Evolutionary conservation across 2,888 invertebrate species (phyloP).

Genomic region (Noctua pronuba): DNA sequence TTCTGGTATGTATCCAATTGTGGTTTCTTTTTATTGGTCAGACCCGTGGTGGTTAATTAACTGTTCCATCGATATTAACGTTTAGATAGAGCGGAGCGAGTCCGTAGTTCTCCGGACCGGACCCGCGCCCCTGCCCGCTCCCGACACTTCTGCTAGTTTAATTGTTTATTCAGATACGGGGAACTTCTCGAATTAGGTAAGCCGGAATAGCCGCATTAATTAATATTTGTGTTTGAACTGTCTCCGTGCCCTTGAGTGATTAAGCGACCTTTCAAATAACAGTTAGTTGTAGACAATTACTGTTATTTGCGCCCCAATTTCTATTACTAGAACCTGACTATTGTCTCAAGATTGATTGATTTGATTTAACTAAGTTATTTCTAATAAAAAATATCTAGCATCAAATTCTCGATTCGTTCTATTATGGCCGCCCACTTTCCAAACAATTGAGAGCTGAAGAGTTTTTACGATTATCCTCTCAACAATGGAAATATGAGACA

Average conservation of each 20-base stretch:
- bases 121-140: conserved; percentile 61
- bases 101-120: conserved; percentile 44
- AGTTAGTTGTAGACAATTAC: conserved; percentile 84
- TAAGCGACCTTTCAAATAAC: conserved; percentile 87
- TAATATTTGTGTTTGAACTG: conserved; percentile 89
- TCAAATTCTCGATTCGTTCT: conserved; percentile 29
- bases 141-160: conserved; percentile 82
- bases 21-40: conserved; percentile 36
- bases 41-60: conserved; percentile 55
- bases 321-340: conserved; percentile 68
- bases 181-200: conserved; percentile 88
- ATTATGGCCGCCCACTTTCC: conserved; percentile 46
- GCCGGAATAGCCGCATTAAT: conserved; percentile 87
- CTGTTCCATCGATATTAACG: conserved; percentile 58
- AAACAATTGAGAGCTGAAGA: conserved; percentile 65
- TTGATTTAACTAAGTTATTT: conserved; percentile 57
- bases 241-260: conserved; percentile 87
- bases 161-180: conserved; percentile 88
- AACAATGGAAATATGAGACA: conserved; percentile 87
- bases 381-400: conserved; percentile 28
- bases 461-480: conserved; percentile 77
- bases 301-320: conserved; percentile 82
- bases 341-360: conserved; percentile 72
- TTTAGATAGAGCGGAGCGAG: conserved; percentile 47
- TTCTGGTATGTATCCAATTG: conserved; percentile 21